Conservation (phyloP, 2,113 vertebrate species). For the Xyrauchen texanus region DNA sequence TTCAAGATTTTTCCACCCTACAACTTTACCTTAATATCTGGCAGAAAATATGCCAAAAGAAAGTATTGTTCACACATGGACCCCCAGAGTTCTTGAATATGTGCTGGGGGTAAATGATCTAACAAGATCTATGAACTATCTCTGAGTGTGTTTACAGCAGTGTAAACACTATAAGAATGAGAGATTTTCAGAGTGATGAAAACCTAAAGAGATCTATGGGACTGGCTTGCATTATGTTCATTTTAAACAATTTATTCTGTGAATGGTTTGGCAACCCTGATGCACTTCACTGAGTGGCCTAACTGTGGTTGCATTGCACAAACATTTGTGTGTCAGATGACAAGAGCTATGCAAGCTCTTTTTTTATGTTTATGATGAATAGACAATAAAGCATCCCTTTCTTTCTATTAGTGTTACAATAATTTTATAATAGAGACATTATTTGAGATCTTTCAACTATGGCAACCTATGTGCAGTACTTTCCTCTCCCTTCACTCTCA, state of each 20-base stretch:
- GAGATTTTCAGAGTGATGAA: conserved; percentile 14
- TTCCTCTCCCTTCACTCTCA: conserved; percentile 11
- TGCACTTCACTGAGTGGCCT: too few relatives aligned
- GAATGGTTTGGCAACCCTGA: too few relatives aligned
- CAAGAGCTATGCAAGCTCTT: too few relatives aligned
- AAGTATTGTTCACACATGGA: conserved; percentile 2
- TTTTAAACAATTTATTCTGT: too few relatives aligned
- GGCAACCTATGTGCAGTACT: conserved; percentile 16
- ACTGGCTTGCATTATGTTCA: too few relatives aligned
- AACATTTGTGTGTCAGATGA: too few relatives aligned
- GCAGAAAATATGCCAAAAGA: neutral
- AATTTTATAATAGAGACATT: neutral
- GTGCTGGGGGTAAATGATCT: conserved; percentile 58
- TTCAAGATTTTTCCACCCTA: too few relatives aligned
- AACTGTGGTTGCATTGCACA: too few relatives aligned
- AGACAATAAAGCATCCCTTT: too few relatives aligned
- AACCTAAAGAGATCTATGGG: conserved; percentile 38
- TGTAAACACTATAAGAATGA: conserved; percentile 58
- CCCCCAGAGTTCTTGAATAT: conserved; percentile 36
- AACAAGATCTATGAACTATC: conserved; percentile 48
- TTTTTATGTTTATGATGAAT: too few relatives aligned
- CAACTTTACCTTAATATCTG: neutral
- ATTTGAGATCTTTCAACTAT: conserved; percentile 33
- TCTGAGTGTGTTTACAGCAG: conserved; percentile 62
- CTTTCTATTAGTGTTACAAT: too few relatives aligned